phyloP scores from a whole-genome alignment of 2,888 invertebrate species.

The Asteroscopus sphinx region DNA sequence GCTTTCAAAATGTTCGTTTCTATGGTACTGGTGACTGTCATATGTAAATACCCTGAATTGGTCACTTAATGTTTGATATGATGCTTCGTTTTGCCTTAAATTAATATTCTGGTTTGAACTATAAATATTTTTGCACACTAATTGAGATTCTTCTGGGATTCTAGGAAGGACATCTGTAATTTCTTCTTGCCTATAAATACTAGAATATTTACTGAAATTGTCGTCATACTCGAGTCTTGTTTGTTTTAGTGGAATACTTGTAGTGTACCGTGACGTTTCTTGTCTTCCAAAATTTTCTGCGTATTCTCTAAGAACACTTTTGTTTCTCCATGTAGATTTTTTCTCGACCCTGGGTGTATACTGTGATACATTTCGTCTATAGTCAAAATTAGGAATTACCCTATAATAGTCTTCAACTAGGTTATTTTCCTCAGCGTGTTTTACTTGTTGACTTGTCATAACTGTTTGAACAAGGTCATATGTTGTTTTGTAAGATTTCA shows the following conservation, averaged over 20 bases:
- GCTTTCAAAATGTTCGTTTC: slow-evolving; percentile 17
- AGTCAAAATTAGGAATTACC: background rate
- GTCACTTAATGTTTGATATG: slow-evolving; percentile 1
- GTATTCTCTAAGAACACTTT: slow-evolving; percentile 6
- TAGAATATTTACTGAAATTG: background rate
- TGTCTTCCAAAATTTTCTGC: background rate
- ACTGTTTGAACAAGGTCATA: slow-evolving; percentile 76
- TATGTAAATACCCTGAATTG: slow-evolving; percentile 60
- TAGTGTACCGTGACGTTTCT: background rate
- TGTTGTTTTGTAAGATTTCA: slow-evolving; percentile 63
- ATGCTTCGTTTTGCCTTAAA: slow-evolving; percentile 10
- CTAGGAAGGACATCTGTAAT: background rate
- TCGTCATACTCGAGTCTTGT: slow-evolving; percentile 1
- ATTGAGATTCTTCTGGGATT: background rate
- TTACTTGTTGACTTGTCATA: slow-evolving; percentile 57
- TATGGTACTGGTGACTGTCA: slow-evolving; percentile 68
- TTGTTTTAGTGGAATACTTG: background rate
- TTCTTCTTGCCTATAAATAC: background rate
- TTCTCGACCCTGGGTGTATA: slow-evolving; percentile 2
- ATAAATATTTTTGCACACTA: slow-evolving; percentile 7
- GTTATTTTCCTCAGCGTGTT: slow-evolving; percentile 2
- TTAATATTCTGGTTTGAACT: slow-evolving; percentile 3
- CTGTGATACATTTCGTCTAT: background rate
- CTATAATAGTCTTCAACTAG: slow-evolving; percentile 7
- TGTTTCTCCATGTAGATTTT: slow-evolving; percentile 3